Conservation (phyloP, 2,113 vertebrate genomes). For the Chloebia gouldiae region DNA sequence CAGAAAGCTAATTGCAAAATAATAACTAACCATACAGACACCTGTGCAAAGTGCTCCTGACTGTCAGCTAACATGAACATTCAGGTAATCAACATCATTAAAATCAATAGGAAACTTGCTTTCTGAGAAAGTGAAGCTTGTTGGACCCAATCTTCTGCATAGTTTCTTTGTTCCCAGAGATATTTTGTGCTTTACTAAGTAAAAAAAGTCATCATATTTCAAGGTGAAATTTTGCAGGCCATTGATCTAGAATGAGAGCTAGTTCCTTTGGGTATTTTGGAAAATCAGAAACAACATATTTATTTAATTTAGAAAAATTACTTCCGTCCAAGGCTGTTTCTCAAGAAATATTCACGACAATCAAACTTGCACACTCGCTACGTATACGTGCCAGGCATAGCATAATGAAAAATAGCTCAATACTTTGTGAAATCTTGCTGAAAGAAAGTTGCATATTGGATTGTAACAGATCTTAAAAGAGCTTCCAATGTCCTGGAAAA, state of each 20-base stretch:
- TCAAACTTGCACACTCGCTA: neutral
- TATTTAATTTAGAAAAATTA: conserved; percentile 58
- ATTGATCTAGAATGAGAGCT: conserved; percentile 42
- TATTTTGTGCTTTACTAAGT: neutral
- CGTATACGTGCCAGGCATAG: neutral
- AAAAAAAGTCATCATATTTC: conserved; percentile 18
- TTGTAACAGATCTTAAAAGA: neutral
- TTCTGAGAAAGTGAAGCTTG: neutral
- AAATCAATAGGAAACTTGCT: neutral
- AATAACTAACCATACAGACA: neutral
- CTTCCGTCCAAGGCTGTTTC: conserved; percentile 14
- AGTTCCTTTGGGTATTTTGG: conserved; percentile 22
- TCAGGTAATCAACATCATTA: neutral
- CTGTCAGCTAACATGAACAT: neutral
- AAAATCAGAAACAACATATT: conserved; percentile 43
- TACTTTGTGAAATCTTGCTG: neutral
- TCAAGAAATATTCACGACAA: conserved; percentile 3
- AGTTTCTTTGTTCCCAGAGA: neutral
- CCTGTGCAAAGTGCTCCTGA: neutral
- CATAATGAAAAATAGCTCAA: neutral
- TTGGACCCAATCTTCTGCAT: neutral
- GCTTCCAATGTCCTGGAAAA: conserved; percentile 20
- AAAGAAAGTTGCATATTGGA: neutral
- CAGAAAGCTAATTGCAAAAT: neutral
- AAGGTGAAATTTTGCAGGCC: conserved; percentile 51